Conservation (phyloP, 2,113 vertebrate species). For the Grantiella picta region DNA sequence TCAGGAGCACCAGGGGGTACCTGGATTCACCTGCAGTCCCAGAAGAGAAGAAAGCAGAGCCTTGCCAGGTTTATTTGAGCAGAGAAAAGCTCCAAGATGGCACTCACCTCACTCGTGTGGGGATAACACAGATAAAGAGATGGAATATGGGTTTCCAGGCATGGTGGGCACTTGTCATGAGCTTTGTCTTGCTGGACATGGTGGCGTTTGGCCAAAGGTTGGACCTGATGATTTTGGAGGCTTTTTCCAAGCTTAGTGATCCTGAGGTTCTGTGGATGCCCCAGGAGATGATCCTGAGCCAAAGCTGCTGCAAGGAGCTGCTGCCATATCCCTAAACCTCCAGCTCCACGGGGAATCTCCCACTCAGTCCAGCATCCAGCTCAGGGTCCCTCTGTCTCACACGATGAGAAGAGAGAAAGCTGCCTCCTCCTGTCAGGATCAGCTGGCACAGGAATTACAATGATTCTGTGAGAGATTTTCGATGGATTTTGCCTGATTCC, state of each 20-base stretch:
- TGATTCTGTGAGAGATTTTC: not conserved
- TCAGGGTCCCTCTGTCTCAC: not conserved
- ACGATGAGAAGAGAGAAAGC: not conserved
- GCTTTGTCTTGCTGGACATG: not conserved
- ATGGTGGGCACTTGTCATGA: not conserved
- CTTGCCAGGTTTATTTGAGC: not conserved
- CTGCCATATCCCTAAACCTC: no score
- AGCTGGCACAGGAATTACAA: not conserved
- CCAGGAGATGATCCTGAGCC: not conserved
- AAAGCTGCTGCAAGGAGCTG: not conserved
- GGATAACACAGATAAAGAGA: fast-evolving
- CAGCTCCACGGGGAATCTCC: fast-evolving
- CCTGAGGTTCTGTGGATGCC: not conserved
- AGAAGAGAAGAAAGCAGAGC: not conserved
- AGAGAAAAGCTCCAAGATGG: not conserved
- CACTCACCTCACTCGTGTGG: not conserved
- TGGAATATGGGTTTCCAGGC: not conserved
- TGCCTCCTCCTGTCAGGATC: not conserved
- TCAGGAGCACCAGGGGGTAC: no score
- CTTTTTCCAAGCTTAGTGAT: not conserved
- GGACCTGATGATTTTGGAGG: not conserved
- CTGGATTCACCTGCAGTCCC: not conserved
- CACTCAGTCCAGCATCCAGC: not conserved
- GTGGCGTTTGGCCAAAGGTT: not conserved
- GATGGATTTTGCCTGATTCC: not conserved